Evolutionary conservation across 2,888 invertebrate species (phyloP).

Genomic region (Scaptomyza flava): DNA sequence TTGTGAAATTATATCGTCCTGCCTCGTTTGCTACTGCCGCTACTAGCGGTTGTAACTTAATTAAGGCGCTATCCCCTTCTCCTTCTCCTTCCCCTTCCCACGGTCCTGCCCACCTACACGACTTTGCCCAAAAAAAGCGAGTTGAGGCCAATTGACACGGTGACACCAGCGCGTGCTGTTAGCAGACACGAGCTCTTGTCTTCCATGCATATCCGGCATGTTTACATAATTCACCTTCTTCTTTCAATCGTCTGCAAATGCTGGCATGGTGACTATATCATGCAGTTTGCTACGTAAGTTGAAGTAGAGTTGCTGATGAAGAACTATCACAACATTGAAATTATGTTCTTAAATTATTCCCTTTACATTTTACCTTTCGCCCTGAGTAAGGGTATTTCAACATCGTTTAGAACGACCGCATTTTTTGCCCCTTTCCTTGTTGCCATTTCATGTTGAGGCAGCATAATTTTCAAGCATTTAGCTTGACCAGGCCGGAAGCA

Average conservation of each 20-base stretch:
- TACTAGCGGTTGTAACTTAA: constrained; percentile 67
- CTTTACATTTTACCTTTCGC: background rate
- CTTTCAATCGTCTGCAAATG: background rate
- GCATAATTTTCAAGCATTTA: constrained; percentile 77
- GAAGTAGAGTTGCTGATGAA: background rate
- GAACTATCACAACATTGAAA: background rate
- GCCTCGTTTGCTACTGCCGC: background rate
- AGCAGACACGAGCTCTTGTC: constrained; percentile 9
- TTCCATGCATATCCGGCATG: constrained; percentile 48
- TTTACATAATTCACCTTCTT: constrained; percentile 65
- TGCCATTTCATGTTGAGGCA: constrained; percentile 66
- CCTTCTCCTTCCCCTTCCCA: constrained; percentile 23
- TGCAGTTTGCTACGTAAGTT: background rate
- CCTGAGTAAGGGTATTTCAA: constrained; percentile 31
- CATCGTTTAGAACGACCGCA: constrained; percentile 4
- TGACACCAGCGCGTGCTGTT: constrained; percentile 62
- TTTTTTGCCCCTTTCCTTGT: constrained; percentile 20
- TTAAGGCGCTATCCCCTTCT: constrained; percentile 47
- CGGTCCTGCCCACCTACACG: too few species aligned
- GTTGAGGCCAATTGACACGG: constrained; percentile 70
- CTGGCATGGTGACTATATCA: background rate
- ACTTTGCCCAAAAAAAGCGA: constrained; percentile 14
- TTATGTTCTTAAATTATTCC: too few species aligned
- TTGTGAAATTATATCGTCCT: constrained; percentile 74
- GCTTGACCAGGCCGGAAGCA: constrained; percentile 71